These are phyloP conservation scores for Drosophila simulans DNA, from an alignment of 1,140 invertebrate species.

Conservation along the genomic window DNA sequence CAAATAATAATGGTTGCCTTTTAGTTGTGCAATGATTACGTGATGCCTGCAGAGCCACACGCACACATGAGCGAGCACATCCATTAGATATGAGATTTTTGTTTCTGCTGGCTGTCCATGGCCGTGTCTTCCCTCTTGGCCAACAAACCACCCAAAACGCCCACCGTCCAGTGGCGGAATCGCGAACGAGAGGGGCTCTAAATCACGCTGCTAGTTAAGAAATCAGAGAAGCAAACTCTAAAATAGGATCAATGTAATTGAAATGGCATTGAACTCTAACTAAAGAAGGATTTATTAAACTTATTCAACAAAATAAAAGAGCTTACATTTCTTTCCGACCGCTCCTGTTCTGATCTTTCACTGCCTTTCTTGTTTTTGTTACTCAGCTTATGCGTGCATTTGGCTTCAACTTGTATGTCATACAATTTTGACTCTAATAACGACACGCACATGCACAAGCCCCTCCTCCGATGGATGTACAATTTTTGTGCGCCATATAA, in stretches of 20 bases:
- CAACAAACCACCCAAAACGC: neutral
- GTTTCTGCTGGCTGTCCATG: conserved; percentile 49
- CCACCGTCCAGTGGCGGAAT: neutral
- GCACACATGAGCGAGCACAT: conserved; percentile 66
- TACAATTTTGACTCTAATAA: conserved; percentile 65
- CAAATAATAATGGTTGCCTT: conserved; percentile 81
- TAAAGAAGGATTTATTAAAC: neutral
- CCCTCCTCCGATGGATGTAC: conserved; percentile 36
- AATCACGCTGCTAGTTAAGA: too few species aligned
- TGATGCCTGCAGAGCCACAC: conserved; percentile 67
- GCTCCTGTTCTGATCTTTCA: neutral
- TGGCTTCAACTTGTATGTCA: conserved; percentile 67
- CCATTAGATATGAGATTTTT: conserved; percentile 81
- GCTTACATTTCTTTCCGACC: neutral
- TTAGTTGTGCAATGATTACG: conserved; percentile 82
- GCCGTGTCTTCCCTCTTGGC: conserved; percentile 24
- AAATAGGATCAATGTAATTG: too few species aligned
- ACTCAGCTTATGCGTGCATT: conserved; percentile 63
- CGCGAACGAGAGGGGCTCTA: neutral
- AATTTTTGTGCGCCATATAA: conserved; percentile 55
- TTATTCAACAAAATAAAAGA: neutral
- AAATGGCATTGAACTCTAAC: too few species aligned
- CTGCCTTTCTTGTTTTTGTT: conserved; percentile 8
- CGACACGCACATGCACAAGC: conserved; percentile 44
- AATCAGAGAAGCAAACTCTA: too few species aligned